Evolutionary conservation across 2,888 invertebrate genomes (phyloP), one percentile per base, ranked within the genome.

Genomic region (Osmoderma eremita): DNA sequence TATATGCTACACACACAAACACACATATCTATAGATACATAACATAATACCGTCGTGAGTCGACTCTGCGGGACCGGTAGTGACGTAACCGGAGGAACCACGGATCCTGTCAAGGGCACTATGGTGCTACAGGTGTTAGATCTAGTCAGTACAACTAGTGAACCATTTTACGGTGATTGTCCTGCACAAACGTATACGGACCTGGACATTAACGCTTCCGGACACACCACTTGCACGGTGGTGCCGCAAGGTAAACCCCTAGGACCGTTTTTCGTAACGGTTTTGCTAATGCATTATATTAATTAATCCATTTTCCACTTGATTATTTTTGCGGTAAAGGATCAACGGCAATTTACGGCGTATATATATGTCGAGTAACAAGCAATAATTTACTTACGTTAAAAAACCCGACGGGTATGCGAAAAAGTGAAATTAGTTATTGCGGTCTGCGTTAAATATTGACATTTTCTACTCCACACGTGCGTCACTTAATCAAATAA

Each of bases 61-160:
- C 38, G 53, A 53, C 53, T 53, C 53, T 38, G 53, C 45, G 58
- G 45, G 45, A 48, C 76, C 76, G 77, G 76, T 77, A 76, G 77
- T 78, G 78, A 78, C 78, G 77, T 77, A 72, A 65, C 56, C 69
- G 73, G 53, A 64, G 73, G 71, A 74, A 80, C 76, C 76, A 81
- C 81, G 83, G 84, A 83, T 78, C 81, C 83, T 80, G 82, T 82
- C 76, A 83, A 85, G 83, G 86, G 87, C 82, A 85, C 85, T 82
- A 91, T 91, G 91, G 90, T 91, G 82, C 87, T 91, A 80, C 90
- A 91, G 83, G 90, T 90, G 86, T 84, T 89, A 78, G 87, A 87
- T 80, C 84, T 86, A 75, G 84, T 86, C 77, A 75, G 75, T 75
- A 82, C 84, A 71, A 88, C 88, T 77, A 88, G 88, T 81, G 91